These are phyloP conservation scores for Xenus cinereus DNA, from an alignment of 2,113 vertebrate genomes.

Conservation along the genomic window DNA sequence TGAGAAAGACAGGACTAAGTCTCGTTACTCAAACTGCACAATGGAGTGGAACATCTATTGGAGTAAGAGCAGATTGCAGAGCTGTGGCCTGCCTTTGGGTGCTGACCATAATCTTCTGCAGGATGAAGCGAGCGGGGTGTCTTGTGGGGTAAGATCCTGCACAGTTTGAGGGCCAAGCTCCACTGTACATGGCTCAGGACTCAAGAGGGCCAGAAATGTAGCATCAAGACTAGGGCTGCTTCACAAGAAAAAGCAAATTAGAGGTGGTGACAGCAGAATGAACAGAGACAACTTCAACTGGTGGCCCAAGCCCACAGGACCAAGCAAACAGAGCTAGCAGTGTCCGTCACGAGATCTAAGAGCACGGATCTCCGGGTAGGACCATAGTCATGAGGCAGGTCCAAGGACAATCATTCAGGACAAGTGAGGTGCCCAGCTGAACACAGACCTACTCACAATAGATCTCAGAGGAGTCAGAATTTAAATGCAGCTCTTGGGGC, in stretches of 20 bases:
- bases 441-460: neutral
- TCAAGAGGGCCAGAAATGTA: neutral
- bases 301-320: neutral
- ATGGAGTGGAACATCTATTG: neutral
- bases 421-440: neutral
- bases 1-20: neutral
- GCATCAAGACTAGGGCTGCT: neutral
- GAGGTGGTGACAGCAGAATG: neutral
- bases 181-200: neutral
- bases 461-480: neutral
- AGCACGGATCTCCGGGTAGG: neutral
- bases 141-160: neutral
- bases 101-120: neutral
- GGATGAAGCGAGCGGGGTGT: neutral
- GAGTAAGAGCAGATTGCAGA: neutral
- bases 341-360: neutral
- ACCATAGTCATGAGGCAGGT: neutral
- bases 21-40: neutral
- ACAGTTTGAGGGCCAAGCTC: neutral
- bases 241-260: neutral
- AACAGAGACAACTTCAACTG: neutral
- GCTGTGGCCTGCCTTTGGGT: neutral
- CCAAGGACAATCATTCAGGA: neutral
- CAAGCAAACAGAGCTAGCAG: neutral
- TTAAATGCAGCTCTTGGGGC: neutral